These are phyloP conservation scores for Myathropa florea DNA, from an alignment of 2,888 invertebrate genomes.

Conservation along the genomic window DNA sequence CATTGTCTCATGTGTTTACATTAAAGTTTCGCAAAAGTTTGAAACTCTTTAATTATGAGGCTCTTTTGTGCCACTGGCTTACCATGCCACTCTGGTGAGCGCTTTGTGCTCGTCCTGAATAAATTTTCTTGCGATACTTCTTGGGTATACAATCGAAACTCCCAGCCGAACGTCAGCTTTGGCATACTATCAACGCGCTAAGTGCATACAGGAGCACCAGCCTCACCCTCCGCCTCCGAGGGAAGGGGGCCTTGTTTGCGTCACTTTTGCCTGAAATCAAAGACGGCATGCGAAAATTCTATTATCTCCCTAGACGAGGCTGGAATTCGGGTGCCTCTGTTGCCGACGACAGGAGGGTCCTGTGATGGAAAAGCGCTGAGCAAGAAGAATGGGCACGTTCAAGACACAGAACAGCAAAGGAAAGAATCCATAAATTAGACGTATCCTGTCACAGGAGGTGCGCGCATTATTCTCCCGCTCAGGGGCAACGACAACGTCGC, in stretches of 20 bases:
- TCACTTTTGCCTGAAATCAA: conserved; percentile 7
- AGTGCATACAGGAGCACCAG: background rate
- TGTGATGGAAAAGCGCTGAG: conserved; percentile 26
- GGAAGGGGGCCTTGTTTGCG: background rate
- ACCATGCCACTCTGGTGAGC: conserved; percentile 1
- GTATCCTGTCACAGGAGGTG: conserved; percentile 45
- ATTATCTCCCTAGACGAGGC: conserved; percentile 18
- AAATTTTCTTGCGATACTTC: background rate
- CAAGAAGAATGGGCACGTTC: conserved; percentile 28
- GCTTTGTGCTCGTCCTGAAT: conserved; percentile 26
- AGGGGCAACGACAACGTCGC: background rate
- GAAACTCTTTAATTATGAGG: conserved; percentile 29
- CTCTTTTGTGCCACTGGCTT: conserved; percentile 17
- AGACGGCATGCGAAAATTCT: conserved; percentile 8
- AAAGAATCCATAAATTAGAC: conserved; percentile 65
- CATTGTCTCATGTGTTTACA: conserved; percentile 17
- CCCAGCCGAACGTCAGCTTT: background rate
- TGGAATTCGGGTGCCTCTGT: background rate
- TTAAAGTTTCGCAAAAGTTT: conserved; percentile 15
- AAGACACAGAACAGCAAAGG: conserved; percentile 33
- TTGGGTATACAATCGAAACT: background rate
- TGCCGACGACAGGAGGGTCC: background rate
- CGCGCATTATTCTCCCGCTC: conserved; percentile 33
- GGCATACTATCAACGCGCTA: background rate
- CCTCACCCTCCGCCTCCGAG: background rate